Base-by-base conservation (phyloP, 2,797 vertebrate species). In the Syndactyla subalaris region DNA sequence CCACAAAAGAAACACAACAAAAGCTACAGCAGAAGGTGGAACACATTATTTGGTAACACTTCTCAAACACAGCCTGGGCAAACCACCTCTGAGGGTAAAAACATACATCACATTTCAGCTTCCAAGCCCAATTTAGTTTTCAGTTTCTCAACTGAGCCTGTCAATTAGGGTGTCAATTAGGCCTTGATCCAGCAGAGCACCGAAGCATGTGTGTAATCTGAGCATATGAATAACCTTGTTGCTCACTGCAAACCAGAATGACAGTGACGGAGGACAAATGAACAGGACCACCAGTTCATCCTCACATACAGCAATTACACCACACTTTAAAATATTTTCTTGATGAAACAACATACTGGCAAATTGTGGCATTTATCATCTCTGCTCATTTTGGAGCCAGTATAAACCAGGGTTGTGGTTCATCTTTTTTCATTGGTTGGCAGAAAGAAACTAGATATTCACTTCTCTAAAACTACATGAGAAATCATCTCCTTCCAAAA, bases 111-210 rank as follows among this genome's bases (percentile, higher is more conserved):
- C 14, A 0, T 92, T 96, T 96, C 92, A 88, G 94, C 87, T 96
- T 95, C 95, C 81, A 96, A 96, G 89, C 61, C 65, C 85, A 93
- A 89, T 94, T 96, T 93, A 97, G 93, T 92, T 82, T 88, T 96
- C 94, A 94, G 79, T 94, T 89, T 95, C 94, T 95, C 92, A 82
- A 93, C 83, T 76, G 92, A 95, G 88, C 73, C 87, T 92, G 93
- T 94, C 92, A 92, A 92, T 97, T 95, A 96, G 91, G 94, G 96
- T 91, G 94, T 94, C 96, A 97, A 96, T 85, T 95, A 92, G 95
- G 94, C 96, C 94, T 92, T 93, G 93, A 92, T 97, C 91, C 93
- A 93, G 94, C 85, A 94, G 88, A 94, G 94, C 88, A 94, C 81
- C 74, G 92, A 94, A 93, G 83, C 77, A 93, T 86, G 89, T 79